A percentile compares a stretch with the other conserved stretches of the same genome.
Evolutionary conservation across 2,888 invertebrate genomes (phyloP).

Genomic region (Tipula confusa): DNA sequence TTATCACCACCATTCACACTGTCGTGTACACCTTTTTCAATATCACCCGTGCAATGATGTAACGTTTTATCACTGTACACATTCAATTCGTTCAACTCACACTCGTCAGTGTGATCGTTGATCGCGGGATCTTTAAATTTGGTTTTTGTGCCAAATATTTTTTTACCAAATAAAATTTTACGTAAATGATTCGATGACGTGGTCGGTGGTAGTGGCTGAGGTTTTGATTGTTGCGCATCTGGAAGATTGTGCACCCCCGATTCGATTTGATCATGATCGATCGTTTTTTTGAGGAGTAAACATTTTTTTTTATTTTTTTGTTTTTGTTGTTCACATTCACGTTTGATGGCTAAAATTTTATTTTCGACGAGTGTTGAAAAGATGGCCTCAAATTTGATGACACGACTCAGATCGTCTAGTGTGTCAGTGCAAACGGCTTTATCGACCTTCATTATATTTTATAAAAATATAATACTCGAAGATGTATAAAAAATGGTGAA

Average conservation of each 20-base stretch:
- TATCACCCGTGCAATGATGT: neutral
- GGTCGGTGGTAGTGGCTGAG: neutral
- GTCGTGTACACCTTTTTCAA: neutral
- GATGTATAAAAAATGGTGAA: neutral
- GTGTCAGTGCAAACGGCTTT: constrained; percentile 49
- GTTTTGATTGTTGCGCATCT: constrained; percentile 28
- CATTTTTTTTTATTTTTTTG: constrained; percentile 12
- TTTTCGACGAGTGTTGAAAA: constrained; percentile 48
- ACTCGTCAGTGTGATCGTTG: neutral
- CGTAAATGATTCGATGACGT: constrained; percentile 41
- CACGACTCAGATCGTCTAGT: constrained; percentile 45
- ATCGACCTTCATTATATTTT: constrained; percentile 43
- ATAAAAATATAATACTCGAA: neutral
- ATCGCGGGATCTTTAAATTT: constrained; percentile 33
- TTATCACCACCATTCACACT: neutral
- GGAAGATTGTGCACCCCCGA: neutral
- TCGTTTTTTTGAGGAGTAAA: neutral
- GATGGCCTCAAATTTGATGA: constrained; percentile 50
- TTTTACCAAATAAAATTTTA: constrained; percentile 45
- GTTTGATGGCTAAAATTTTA: constrained; percentile 49
- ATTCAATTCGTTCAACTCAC: neutral
- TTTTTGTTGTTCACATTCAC: constrained; percentile 47
- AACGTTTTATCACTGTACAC: neutral
- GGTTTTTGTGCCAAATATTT: constrained; percentile 40
- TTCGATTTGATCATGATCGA: neutral